These are phyloP conservation scores for Apostichopus japonicus DNA, from an alignment of 35 echinoderm and acorn worm species.

Conservation along the genomic window DNA sequence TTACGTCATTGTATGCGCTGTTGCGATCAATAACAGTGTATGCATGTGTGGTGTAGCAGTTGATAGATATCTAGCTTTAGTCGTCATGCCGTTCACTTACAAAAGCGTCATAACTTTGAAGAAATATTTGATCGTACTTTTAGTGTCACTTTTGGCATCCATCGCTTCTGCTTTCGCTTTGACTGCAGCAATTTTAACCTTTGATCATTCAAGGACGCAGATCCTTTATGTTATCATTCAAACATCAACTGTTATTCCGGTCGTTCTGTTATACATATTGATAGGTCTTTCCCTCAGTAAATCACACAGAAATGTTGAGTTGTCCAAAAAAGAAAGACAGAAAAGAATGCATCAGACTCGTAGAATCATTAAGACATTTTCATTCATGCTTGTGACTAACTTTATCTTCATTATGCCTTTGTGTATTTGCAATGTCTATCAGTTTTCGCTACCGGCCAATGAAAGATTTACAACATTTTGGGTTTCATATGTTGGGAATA, in stretches of 20 bases:
- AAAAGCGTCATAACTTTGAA: neutral
- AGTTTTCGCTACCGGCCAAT: neutral
- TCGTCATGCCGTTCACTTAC: slow-evolving; percentile 22
- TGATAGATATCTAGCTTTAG: slow-evolving; percentile 9
- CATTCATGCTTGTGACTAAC: neutral
- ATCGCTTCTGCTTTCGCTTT: neutral
- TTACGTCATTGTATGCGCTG: neutral
- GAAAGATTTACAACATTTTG: neutral
- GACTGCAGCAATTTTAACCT: neutral
- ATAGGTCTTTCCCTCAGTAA: neutral
- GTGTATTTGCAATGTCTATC: neutral
- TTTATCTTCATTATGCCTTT: neutral
- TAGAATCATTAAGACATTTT: neutral
- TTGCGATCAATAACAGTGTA: neutral
- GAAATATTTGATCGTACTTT: neutral
- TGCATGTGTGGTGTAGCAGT: slow-evolving; percentile 18
- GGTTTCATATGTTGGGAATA: neutral
- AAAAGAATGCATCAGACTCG: neutral
- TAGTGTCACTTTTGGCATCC: neutral
- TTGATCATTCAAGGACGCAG: neutral
- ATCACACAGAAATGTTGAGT: neutral
- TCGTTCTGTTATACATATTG: neutral
- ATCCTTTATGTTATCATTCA: neutral
- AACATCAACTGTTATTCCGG: neutral
- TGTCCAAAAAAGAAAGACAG: neutral